Base-by-base conservation (phyloP, 1,140 invertebrate species). In the Drosophila arizonae region DNA sequence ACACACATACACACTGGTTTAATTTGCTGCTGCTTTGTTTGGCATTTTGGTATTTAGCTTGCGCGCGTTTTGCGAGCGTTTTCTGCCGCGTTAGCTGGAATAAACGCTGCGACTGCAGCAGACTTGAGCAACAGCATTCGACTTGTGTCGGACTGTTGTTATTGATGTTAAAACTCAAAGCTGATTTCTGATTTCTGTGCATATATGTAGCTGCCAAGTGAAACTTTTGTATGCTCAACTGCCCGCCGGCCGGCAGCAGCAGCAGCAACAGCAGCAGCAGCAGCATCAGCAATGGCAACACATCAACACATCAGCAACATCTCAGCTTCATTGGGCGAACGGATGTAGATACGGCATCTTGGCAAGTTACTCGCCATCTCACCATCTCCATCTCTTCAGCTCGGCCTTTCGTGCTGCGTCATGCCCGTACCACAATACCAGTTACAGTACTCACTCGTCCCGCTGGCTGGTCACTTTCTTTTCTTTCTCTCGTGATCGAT, bases 181-280 rank as follows among this genome's bases (percentile, higher is more conserved):
- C 9, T 46, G 43, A 39, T 39, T 39, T 39, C 58, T 54, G 41
- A 36, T 64, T 75, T 68, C 51, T 58, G 52, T 46, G 8, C 50
- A 81, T 39, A 50, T 26, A 13, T 26, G 21, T 50, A 50, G 21
- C 48, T 2, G 48, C 24, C 67, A 72, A 78, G 81, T 79, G 81
- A 86, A 86, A 86, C 81, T 85, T 85, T 52, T 75, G 58, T 65
- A 74, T 66, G 30, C 3, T 33, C 36, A 21, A 63, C 48, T 60
- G 55, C 8, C 64, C 64, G 64, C 48, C 52, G 66, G 33, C 66
- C 60, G 67, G 60, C 55, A 55, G 39, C 71, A 60, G n/a, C 28
- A 48, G 11, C 26, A 48, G 36, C 36, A 1, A 17, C 72, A 57
- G 11, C 46, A 73, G 33, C 33, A 36, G 33, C 33, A 36, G 10